Evolutionary conservation across 2,113 vertebrate genomes (phyloP).

Genomic region (Ahaetulla prasina): DNA sequence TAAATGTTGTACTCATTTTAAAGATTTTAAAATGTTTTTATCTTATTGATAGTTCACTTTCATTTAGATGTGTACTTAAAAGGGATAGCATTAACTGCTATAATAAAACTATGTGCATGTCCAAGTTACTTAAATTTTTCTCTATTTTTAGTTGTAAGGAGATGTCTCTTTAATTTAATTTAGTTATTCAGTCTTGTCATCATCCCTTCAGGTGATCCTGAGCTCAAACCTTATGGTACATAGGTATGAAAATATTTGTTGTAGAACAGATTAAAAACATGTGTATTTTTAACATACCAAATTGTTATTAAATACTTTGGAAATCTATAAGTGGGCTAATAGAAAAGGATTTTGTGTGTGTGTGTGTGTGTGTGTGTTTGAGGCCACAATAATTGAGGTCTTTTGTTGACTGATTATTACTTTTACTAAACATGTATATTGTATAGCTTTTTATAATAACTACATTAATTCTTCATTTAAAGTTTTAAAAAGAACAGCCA

Average conservation of each 20-base stretch:
- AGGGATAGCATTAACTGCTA: background rate
- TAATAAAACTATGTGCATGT: background rate
- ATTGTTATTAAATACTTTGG: background rate
- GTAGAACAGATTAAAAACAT: background rate
- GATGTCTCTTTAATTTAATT: background rate
- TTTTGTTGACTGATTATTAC: background rate
- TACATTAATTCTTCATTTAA: background rate
- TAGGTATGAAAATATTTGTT: background rate
- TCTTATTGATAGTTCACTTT: background rate
- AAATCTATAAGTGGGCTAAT: background rate
- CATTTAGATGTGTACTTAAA: background rate
- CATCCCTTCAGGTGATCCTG: background rate
- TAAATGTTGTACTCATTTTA: background rate
- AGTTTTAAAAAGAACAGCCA: too few species aligned
- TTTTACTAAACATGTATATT: background rate
- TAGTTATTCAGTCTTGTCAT: background rate
- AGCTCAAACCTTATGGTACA: background rate
- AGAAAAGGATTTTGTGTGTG: background rate
- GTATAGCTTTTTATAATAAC: background rate
- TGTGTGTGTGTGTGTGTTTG: background rate
- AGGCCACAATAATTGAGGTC: background rate
- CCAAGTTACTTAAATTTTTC: background rate
- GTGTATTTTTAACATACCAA: background rate
- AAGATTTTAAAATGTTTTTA: background rate
- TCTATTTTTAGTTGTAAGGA: background rate